Conservation (phyloP, 2,888 invertebrate genomes). For the Perithous albicinctus region DNA sequence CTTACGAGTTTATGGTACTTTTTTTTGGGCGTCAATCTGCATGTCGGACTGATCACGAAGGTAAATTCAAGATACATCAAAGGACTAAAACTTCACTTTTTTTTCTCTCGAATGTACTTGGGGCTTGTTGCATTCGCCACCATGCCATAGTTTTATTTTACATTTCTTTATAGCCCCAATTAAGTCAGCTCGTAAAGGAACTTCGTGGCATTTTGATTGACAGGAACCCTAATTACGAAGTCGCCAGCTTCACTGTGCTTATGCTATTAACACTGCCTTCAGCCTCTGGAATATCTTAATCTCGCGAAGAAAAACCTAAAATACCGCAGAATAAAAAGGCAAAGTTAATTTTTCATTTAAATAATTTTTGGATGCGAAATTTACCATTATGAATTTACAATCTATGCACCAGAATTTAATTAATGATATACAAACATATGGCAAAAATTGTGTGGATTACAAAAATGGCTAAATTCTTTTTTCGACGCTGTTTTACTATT, state of each 20-base stretch:
- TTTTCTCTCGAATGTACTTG: not conserved
- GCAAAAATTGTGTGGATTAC: not conserved
- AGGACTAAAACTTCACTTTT: not conserved
- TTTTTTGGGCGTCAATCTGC: not conserved
- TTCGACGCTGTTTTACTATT: not conserved
- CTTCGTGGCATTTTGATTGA: conserved; percentile 49
- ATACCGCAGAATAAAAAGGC: not conserved
- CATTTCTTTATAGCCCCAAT: conserved; percentile 29
- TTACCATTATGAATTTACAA: not conserved
- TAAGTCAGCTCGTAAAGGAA: conserved; percentile 7
- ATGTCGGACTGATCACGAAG: not conserved
- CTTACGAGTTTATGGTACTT: not conserved
- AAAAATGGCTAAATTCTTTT: not conserved
- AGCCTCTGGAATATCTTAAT: conserved; percentile 24
- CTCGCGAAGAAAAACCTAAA: not conserved
- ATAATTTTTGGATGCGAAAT: not conserved
- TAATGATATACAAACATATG: not conserved
- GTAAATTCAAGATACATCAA: not conserved
- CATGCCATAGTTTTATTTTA: conserved; percentile 1
- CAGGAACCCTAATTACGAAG: conserved; percentile 46
- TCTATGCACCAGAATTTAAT: not conserved
- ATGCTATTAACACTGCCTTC: conserved; percentile 7
- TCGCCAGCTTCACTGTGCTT: not conserved
- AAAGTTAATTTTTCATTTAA: not conserved
- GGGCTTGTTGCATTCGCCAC: not conserved